These are phyloP conservation scores for Enteromius radiatus DNA, from an alignment of 2,797 vertebrate genomes.

Conservation along the genomic window DNA sequence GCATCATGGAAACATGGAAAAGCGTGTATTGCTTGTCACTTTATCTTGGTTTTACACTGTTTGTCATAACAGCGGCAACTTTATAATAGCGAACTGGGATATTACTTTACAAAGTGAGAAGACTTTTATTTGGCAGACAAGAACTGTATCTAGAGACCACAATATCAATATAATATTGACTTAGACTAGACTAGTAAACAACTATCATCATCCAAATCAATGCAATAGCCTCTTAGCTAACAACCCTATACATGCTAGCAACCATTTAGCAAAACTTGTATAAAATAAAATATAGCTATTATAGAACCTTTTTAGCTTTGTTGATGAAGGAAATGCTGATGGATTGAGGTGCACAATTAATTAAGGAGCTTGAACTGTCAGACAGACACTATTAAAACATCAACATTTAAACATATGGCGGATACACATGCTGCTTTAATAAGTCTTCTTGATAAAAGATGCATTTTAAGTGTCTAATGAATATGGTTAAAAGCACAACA, in stretches of 20 bases:
- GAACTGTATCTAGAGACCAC: neutral
- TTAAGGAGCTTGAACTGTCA: neutral
- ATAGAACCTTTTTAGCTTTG: neutral
- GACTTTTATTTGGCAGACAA: neutral
- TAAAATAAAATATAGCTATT: neutral
- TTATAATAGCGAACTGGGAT: neutral
- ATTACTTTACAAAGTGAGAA: neutral
- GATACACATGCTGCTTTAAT: neutral
- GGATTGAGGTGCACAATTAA: neutral
- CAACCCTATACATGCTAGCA: neutral
- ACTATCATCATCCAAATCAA: neutral
- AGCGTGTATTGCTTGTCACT: neutral
- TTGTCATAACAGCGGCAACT: neutral
- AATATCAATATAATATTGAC: neutral
- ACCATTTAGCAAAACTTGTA: neutral
- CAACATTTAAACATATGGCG: neutral
- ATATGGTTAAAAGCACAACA: slow-evolving; percentile 17
- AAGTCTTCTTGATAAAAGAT: slow-evolving; percentile 9
- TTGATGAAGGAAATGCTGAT: neutral
- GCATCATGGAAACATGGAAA: neutral
- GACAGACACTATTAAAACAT: neutral
- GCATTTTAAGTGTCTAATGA: neutral
- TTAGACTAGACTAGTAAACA: neutral
- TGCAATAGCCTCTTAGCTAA: neutral
- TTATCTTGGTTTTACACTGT: neutral